Percentiles rank a stretch among this genome's conserved stretches.
Evolutionary conservation across 1,140 invertebrate genomes (phyloP).

Genomic region (Magallana gigas): DNA sequence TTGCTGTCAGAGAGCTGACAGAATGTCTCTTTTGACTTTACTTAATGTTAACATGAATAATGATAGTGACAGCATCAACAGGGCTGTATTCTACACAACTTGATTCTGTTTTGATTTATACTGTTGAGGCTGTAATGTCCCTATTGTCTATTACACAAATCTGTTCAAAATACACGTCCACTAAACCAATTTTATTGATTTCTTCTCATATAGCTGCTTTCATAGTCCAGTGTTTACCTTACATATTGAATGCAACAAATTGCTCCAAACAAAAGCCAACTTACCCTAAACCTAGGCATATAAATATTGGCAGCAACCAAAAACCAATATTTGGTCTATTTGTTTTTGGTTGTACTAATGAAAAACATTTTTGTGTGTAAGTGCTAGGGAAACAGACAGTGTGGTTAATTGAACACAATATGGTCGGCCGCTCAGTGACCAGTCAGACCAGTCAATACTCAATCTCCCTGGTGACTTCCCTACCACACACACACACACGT

Average conservation of each 20-base stretch:
- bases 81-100: too few relatives aligned
- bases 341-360: neutral
- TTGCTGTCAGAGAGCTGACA: too few relatives aligned
- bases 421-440: neutral
- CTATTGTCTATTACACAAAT: too few relatives aligned
- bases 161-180: too few relatives aligned
- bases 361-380: neutral
- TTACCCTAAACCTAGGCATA: neutral
- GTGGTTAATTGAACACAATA: neutral
- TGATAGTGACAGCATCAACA: too few relatives aligned
- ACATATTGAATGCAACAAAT: neutral
- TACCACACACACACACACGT: too few relatives aligned
- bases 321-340: neutral
- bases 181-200: too few relatives aligned
- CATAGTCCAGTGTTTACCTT: neutral
- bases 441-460: neutral
- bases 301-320: slow-evolving; percentile 8
- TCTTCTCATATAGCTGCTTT: too few relatives aligned
- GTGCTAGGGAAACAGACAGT: neutral
- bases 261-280: neutral
- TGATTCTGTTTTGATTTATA: too few relatives aligned
- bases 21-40: too few relatives aligned
- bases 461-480: neutral
- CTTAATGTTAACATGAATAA: too few relatives aligned
- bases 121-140: too few relatives aligned